phyloP scores from a whole-genome alignment of 2,888 invertebrate species.

The Xylota sylvarum region DNA sequence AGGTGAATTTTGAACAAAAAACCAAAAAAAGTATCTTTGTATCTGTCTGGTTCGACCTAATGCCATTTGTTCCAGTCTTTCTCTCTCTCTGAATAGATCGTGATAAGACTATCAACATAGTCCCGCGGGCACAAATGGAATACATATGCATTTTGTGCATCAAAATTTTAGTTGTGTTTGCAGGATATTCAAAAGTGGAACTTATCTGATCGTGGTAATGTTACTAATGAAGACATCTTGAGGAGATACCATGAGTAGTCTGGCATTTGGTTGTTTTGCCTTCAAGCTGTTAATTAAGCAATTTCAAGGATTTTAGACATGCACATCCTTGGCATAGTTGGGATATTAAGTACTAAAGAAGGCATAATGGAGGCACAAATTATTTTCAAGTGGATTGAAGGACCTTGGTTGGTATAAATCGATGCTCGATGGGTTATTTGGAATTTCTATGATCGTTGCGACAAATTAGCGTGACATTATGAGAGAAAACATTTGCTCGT shows the following conservation, averaged over 20 bases:
- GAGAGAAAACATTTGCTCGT: slow-evolving; percentile 8
- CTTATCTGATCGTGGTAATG: slow-evolving; percentile 75
- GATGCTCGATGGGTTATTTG: slow-evolving; percentile 28
- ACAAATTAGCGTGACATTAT: slow-evolving; percentile 45
- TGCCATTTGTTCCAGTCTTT: slow-evolving; percentile 69
- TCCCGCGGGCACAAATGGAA: slow-evolving; percentile 46
- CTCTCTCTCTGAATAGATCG: slow-evolving; percentile 34
- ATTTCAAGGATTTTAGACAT: slow-evolving; percentile 73
- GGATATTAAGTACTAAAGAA: slow-evolving; percentile 44
- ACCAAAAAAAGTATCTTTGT: slow-evolving; percentile 3
- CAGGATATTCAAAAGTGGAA: slow-evolving; percentile 61
- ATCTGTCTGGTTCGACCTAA: slow-evolving; percentile 43
- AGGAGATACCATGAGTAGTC: slow-evolving; percentile 24
- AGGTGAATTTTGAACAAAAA: slow-evolving; percentile 61
- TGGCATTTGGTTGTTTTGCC: slow-evolving; percentile 61
- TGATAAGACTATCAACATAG: slow-evolving; percentile 71
- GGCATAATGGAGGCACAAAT: slow-evolving; percentile 63
- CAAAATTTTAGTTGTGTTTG: slow-evolving; percentile 21
- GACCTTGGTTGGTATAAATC: background rate
- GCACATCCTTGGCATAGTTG: slow-evolving; percentile 46
- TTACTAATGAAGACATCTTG: slow-evolving; percentile 76
- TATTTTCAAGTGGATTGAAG: slow-evolving; percentile 58
- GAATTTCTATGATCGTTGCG: slow-evolving; percentile 45
- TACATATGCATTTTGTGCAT: background rate
- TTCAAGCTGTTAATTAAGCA: slow-evolving; percentile 72